Evolutionary conservation across 1,140 invertebrate genomes (phyloP), one percentile per base, ranked within the genome.

Genomic region (Zaprionus davidi): DNA sequence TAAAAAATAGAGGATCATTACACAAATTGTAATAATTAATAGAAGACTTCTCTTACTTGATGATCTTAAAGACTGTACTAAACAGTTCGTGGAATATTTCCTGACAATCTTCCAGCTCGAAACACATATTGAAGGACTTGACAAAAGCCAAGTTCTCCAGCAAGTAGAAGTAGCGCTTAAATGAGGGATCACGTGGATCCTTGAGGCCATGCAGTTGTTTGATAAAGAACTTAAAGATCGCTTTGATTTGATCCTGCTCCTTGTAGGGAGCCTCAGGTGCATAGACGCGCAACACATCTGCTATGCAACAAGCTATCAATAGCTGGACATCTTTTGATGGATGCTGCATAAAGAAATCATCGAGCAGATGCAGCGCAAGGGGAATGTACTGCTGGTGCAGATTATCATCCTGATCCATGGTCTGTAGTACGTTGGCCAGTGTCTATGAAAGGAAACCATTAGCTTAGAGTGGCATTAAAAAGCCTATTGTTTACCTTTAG

Each of bases 81-180:
- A 99, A 99, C 1, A 99, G 94, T 46, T 96, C 96, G 90, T 97
- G 98, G 92, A 99, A 99, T 84, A 99, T 99, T 93, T 99, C 97
- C 93, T 99, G 98, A 84, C 97, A 99, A 93, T 99, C 98, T 93
- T 99, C 98, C 44, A 99, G 93, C 92, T 99, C 98, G 92, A 99
- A 98, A 93, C 98, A 99, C 96, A 99, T 99, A 93, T 99, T 99
- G 93, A 99, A 99, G 0, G 98, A 99, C 93, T 99, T 99, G 22
- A 99, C 98, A 93, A 98, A 99, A 11, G 98, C 98, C 72, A 99
- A 94, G 93, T 99, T 99, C 94, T 99, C 97, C 70, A 98, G 93
- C 53, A 97, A 94, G 93, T 99, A 99, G 93, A 99, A 99, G 93
- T 99, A 99, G 78, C 98, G 94, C 93, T 99, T 99, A 93, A 99